These are phyloP conservation scores for Pantherophis guttatus DNA, from an alignment of 2,113 vertebrate genomes.

Conservation along the genomic window DNA sequence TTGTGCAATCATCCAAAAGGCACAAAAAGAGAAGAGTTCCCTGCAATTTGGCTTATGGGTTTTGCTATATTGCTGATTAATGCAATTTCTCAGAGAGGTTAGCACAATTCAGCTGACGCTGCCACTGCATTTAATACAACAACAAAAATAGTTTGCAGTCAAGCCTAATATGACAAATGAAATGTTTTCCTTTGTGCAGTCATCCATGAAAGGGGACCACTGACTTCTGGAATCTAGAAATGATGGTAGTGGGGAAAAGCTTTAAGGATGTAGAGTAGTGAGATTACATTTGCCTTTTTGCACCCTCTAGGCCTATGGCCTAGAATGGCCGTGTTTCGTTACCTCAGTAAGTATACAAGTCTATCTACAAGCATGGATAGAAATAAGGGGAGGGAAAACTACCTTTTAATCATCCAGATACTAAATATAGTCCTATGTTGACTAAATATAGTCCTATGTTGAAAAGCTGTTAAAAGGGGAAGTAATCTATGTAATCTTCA, in stretches of 20 bases:
- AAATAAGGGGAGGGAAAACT: not conserved
- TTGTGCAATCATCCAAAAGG: conserved; percentile 44
- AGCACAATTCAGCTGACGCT: conserved; percentile 13
- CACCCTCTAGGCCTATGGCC: not conserved
- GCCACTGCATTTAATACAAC: conserved; percentile 1
- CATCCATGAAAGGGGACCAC: not conserved
- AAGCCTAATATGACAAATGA: not conserved
- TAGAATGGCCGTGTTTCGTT: not conserved
- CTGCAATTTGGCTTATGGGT: conserved; percentile 40
- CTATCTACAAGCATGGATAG: not conserved
- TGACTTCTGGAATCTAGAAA: not conserved
- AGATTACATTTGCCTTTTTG: not conserved
- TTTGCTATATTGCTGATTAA: conserved; percentile 11
- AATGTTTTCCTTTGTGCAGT: not conserved
- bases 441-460: not conserved
- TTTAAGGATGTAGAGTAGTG: not conserved
- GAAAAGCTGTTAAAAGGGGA: not conserved
- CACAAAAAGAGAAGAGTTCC: conserved; percentile 44
- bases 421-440: too few relatives aligned
- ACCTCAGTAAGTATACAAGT: not conserved
- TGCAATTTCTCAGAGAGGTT: not conserved
- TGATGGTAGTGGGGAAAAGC: not conserved
- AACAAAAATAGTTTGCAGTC: not conserved
- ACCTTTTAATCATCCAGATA: not conserved
- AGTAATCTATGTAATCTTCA: too few relatives aligned